These are phyloP conservation scores for Bombus affinis DNA, from an alignment of 1,140 invertebrate species.

Conservation along the genomic window DNA sequence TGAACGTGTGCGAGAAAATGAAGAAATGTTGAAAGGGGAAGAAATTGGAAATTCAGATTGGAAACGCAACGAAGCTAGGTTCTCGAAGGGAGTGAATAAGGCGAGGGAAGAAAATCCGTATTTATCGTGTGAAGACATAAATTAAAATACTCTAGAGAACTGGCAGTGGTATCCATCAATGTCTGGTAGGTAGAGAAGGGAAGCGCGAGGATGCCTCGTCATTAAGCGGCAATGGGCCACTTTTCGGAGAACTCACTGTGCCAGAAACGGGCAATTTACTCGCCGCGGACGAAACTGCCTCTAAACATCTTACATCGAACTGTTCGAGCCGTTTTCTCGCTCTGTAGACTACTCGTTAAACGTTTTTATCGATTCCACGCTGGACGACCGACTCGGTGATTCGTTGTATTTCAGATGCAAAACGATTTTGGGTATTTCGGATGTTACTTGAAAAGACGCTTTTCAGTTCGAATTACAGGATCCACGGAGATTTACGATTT, in stretches of 20 bases:
- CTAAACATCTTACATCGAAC: conserved; percentile 10
- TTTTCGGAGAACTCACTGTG: conserved; percentile 26
- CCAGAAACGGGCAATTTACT: conserved; percentile 38
- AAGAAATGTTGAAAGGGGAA: background rate
- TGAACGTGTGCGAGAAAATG: background rate
- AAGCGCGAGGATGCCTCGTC: conserved; percentile 69
- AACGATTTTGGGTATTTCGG: background rate
- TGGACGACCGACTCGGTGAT: background rate
- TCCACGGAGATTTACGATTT: background rate
- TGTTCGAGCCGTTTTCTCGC: conserved; percentile 5
- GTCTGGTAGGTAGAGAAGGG: conserved; percentile 57
- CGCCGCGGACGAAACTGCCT: background rate
- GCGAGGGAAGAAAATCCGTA: conserved; percentile 62
- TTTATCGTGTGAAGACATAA: conserved; percentile 70
- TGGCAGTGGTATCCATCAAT: conserved; percentile 66
- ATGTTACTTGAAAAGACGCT: background rate
- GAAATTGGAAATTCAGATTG: background rate
- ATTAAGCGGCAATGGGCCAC: conserved; percentile 51
- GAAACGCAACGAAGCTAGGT: background rate
- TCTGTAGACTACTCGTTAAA: conserved; percentile 2
- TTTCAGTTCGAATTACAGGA: background rate
- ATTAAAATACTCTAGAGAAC: conserved; percentile 70
- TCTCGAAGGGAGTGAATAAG: background rate
- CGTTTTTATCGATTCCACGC: conserved; percentile 18
- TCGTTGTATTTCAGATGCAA: conserved; percentile 3